Evolutionary conservation across 2,888 invertebrate genomes (phyloP).

Genomic region (Eupithecia abbreviata): DNA sequence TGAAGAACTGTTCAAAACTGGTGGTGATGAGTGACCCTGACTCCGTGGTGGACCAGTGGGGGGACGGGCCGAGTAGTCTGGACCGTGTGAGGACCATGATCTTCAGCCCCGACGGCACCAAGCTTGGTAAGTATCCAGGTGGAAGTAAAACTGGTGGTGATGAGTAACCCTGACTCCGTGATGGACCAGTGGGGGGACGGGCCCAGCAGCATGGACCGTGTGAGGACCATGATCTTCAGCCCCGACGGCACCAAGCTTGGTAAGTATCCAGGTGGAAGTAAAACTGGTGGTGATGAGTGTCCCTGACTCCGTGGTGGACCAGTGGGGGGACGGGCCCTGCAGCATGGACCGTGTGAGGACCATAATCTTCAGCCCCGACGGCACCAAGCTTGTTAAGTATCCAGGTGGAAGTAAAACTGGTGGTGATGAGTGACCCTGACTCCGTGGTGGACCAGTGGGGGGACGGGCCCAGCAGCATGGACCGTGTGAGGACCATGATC

Average conservation of each 20-base stretch:
- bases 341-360: conserved; percentile 69
- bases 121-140: conserved; percentile 49
- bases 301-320: conserved; percentile 71
- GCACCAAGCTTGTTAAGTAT: conserved; percentile 63
- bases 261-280: conserved; percentile 43
- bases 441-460: conserved; percentile 77
- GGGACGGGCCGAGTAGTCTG: conserved; percentile 59
- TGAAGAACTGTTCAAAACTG: conserved; percentile 59
- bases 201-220: conserved; percentile 61
- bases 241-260: conserved; percentile 80
- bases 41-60: conserved; percentile 75
- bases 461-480: conserved; percentile 59
- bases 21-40: conserved; percentile 72
- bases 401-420: conserved; percentile 49
- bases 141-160: conserved; percentile 62
- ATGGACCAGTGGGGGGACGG: conserved; percentile 76
- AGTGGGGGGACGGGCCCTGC: conserved; percentile 65
- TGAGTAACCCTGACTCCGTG: conserved; percentile 69
- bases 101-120: conserved; percentile 79
- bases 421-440: conserved; percentile 71
- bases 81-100: conserved; percentile 75
- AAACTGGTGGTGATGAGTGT: conserved; percentile 71
- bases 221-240: conserved; percentile 77
- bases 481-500: conserved; percentile 74
- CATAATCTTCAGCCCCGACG: conserved; percentile 79